Evolutionary conservation across 2,113 vertebrate genomes (phyloP).

Genomic region (Rousettus leschenaultii): DNA sequence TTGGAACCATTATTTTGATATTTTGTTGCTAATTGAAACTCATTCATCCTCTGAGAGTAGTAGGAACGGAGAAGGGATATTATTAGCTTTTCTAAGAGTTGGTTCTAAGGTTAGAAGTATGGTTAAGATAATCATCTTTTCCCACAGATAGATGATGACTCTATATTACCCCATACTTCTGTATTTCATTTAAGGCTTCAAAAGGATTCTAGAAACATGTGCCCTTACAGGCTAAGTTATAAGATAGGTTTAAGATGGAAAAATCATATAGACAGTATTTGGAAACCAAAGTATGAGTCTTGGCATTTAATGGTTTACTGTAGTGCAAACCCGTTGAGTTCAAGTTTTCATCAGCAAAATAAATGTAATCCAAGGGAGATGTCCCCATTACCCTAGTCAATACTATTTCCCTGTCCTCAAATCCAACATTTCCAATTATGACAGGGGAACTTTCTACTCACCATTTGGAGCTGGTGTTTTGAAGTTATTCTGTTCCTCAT

Average conservation of each 20-base stretch:
- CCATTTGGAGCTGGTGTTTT: neutral
- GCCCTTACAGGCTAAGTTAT: neutral
- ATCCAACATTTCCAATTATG: neutral
- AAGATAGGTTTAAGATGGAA: neutral
- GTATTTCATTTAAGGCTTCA: neutral
- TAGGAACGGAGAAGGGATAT: neutral
- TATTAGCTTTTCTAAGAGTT: neutral
- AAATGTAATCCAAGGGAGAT: neutral
- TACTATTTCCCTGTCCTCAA: neutral
- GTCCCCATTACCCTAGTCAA: neutral
- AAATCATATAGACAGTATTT: neutral
- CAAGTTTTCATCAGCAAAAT: neutral
- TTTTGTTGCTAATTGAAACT: neutral
- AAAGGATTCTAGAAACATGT: neutral
- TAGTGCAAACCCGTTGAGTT: neutral
- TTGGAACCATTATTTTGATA: neutral
- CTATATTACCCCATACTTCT: neutral
- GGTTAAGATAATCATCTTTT: neutral
- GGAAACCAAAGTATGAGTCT: neutral
- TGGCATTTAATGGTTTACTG: neutral
- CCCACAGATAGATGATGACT: neutral
- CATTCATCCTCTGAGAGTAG: neutral
- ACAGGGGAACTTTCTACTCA: neutral
- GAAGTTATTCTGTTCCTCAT: neutral
- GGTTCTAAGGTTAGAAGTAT: neutral